Evolutionary conservation across 2,113 vertebrate species (phyloP).

Genomic region (Chauna torquata): DNA sequence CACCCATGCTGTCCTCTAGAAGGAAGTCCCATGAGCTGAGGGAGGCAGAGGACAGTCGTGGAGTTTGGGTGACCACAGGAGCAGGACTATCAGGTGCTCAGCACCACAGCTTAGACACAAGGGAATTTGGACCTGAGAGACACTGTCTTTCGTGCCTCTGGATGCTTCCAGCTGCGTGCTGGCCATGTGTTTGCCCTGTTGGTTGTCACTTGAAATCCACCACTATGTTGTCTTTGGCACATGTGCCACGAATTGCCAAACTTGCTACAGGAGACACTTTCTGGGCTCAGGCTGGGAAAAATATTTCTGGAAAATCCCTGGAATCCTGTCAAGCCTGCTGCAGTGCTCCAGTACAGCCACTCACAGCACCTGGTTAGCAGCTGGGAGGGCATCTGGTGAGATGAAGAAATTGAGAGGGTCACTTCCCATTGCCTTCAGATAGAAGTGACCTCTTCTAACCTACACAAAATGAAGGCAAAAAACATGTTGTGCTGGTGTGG

Average conservation of each 20-base stretch:
- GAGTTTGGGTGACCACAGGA: too few relatives aligned
- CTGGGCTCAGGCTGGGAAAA: not conserved
- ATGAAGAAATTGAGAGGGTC: not conserved
- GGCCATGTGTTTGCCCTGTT: not conserved
- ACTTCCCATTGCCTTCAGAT: not conserved
- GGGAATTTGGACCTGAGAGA: not conserved
- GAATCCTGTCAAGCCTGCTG: not conserved
- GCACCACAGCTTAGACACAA: not conserved
- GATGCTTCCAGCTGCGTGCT: not conserved
- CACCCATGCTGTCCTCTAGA: not conserved
- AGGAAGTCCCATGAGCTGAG: not conserved
- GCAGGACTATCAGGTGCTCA: not conserved
- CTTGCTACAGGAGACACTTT: not conserved
- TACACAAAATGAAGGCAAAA: not conserved
- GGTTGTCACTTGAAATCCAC: not conserved
- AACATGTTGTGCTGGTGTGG: not conserved
- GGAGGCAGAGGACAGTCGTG: not conserved
- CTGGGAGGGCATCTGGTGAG: not conserved
- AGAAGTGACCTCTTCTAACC: not conserved
- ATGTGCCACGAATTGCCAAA: not conserved
- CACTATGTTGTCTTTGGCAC: not conserved
- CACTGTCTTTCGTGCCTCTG: not conserved
- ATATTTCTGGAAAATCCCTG: not conserved
- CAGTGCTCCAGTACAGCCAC: not conserved
- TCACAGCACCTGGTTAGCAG: not conserved